Evolutionary conservation across 2,113 vertebrate genomes (phyloP).

Genomic region (Dipodomys merriami): DNA sequence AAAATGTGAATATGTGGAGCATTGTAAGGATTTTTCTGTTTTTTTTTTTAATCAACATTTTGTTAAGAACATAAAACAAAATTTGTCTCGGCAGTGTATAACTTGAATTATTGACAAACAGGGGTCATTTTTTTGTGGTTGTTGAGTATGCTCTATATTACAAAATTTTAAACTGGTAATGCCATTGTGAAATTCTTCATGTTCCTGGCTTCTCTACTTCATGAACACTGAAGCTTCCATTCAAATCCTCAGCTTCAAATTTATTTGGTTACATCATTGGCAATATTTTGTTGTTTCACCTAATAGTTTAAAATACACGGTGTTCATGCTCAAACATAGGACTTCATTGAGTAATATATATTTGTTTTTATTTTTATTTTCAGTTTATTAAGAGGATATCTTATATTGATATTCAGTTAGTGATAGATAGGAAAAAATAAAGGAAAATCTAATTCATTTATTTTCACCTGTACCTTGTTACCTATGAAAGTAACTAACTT

Average conservation of each 20-base stretch:
- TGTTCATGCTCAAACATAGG: too few relatives aligned
- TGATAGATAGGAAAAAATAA: not conserved
- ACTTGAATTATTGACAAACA: not conserved
- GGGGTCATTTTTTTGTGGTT: not conserved
- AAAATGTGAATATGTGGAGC: not conserved
- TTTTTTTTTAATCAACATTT: too few relatives aligned
- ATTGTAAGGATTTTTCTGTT: not conserved
- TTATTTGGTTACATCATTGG: not conserved
- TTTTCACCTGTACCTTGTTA: not conserved
- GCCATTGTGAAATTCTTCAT: not conserved
- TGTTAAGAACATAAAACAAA: not conserved
- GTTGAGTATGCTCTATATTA: not conserved
- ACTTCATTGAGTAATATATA: not conserved
- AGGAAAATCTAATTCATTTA: not conserved
- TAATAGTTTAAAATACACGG: not conserved
- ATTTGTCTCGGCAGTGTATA: not conserved
- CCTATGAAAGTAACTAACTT: not conserved
- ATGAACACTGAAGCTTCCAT: not conserved
- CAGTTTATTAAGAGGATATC: not conserved
- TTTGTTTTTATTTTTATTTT: not conserved
- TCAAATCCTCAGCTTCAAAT: not conserved
- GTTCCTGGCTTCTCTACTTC: not conserved
- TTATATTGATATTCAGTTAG: not conserved
- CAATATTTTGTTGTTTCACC: not conserved
- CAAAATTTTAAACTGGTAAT: not conserved